Percentiles rank a stretch among this genome's conserved stretches.
These are phyloP conservation scores for Megaceryle alcyon DNA, from an alignment of 2,797 vertebrate genomes.

Conservation along the genomic window DNA sequence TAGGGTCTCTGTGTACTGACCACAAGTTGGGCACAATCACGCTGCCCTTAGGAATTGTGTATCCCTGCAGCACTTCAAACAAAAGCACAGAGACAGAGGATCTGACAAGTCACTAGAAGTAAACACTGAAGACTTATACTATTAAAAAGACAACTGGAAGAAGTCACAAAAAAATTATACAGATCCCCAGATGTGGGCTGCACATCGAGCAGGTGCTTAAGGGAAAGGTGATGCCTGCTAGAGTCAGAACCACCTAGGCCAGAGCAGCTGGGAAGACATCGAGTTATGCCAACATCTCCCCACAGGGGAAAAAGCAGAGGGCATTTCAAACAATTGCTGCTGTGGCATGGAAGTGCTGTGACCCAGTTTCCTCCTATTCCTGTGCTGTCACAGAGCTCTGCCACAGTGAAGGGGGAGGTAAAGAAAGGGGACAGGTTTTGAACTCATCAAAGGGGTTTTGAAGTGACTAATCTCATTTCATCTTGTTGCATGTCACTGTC, in stretches of 20 bases:
- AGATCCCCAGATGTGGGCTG: not conserved
- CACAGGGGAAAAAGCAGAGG: not conserved
- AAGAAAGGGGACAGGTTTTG: not conserved
- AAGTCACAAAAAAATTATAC: not conserved
- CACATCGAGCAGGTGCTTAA: not conserved
- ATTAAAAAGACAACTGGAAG: not conserved
- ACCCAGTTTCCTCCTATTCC: not conserved
- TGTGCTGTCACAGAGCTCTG: not conserved
- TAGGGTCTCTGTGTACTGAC: slow-evolving; percentile 92
- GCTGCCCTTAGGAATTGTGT: slow-evolving; percentile 92
- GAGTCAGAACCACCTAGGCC: not conserved
- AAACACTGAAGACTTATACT: not conserved
- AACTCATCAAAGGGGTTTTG: not conserved
- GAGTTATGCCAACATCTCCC: not conserved
- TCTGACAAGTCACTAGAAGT: not conserved
- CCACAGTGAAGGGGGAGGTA: not conserved
- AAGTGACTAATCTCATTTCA: not conserved
- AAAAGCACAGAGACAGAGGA: slow-evolving; percentile 35
- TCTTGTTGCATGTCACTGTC: not conserved
- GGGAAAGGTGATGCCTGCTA: not conserved
- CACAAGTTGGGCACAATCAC: slow-evolving; percentile 91
- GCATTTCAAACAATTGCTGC: no score
- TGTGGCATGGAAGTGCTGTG: not conserved
- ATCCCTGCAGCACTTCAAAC: slow-evolving; percentile 88
- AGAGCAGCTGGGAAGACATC: not conserved